Base-by-base conservation (phyloP, 2,113 vertebrate genomes). In the Paratilapia polleni region DNA sequence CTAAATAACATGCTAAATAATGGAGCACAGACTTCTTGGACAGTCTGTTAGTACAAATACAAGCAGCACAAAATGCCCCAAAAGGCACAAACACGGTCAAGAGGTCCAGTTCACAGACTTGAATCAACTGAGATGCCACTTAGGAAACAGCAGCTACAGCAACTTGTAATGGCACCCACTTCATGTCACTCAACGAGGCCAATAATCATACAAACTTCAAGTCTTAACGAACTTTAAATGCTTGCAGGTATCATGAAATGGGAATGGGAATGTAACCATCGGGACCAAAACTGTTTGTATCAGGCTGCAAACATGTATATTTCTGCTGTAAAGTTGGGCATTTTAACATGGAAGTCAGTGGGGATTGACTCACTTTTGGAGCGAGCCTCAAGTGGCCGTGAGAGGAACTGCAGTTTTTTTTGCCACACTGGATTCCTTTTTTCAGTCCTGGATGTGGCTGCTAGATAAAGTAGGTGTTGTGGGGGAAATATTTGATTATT, bases 81-180 rank as follows among this genome's bases (percentile, higher is more conserved):
- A 66, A 66, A 17, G n/a, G 0, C 63, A 66, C 38, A 66, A 24
- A 66, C 14, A 11, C n/a, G 17, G 38, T 43, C 0, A n/a, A 66
- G 63, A 66, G 63, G 38, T 43, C 38, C 38, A 17, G 63, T 66
- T 43, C 41, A 17, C n/a, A 0, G 41, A 24, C 38, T 24, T 26
- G 43, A 66, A 43, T 66, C 43, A 17, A 38, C 36, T 43, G 63
- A 43, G 1, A 1, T 66, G 3, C n/a, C 1, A 0, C 0, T n/a
- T 13, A 41, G 13, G 4, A 3, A 26, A 43, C 38, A 43, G 62
- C 36, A 4, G 12, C 34, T 34, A 64, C 36, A 0, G 22, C 36
- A 4, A n/a, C n/a, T n/a, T 34, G 3, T 34, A 34, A 34, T 6
- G 6, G 34, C 34, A 34, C 15, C 0, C 0, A 0, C 63, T 24